Base-by-base conservation (phyloP, 2,888 invertebrate genomes). In the Flabesymbios commensalis region DNA sequence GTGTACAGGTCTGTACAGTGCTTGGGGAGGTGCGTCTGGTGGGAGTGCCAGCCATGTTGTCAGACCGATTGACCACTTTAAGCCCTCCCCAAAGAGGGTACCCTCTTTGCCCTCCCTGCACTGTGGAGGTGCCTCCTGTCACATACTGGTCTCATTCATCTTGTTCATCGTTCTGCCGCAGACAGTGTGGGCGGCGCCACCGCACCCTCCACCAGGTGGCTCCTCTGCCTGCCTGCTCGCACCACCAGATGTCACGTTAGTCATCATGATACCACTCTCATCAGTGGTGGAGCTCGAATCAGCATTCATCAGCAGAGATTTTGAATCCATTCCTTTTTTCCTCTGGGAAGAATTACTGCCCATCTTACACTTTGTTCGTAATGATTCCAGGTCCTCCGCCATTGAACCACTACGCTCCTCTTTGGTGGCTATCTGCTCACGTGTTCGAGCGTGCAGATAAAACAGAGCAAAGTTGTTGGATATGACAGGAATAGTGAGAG, bases 381-480 rank as follows among this genome's bases (percentile, higher is more conserved):
- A 5, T 22, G 10, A 14, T 14, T 24, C 45, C 10, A 7, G 10
- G 17, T 10, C 45, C 22, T 31, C 10, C 7, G 5, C 10, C 14
- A 32, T 7, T 22, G 22, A 10, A 10, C 10, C 5, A 4, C 7
- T 14, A 7, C 26, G 29, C 5, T 19, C 26, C 29, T 53, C 29
- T 32, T 59, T 36, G 41, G 49, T 29, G n/a, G n/a, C n/a, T 26
- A 66, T 66, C 22, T 59, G 41, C 41, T 66, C 65, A 19, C 68
- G 22, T 1, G 78, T 78, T n/a, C 77, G 69, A 31, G 78, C 79
- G 62, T 80, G 80, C 4, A 76, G 72, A 63, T 80, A 80, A 64
- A 79, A 80, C n/a, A 79, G 71, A 17, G 79, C 76, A 59, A 80
- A 80, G 68, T 80, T 80, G 69, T 80, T 80, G 41, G 79, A 79